Evolutionary conservation across 2,113 vertebrate genomes (phyloP), one percentile per base, ranked within the genome.

Genomic region (Peromyscus maniculatus): DNA sequence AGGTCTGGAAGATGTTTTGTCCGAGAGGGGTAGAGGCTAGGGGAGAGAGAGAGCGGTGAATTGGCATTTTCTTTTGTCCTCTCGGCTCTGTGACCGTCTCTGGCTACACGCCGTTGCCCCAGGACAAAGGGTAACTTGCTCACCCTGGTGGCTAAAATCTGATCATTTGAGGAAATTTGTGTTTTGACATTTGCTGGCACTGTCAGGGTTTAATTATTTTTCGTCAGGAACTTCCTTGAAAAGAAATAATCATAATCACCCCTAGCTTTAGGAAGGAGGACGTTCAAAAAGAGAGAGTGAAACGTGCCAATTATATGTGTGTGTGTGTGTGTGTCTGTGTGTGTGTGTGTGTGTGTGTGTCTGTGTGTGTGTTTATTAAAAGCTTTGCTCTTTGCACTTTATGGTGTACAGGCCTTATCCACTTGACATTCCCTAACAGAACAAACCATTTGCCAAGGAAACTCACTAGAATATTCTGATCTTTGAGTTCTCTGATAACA

Each of bases 181-280:
- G 74, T 67, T 75, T 71, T 84, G 97, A 98, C 96, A 97, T 97
- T 98, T 97, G 93, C 95, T 46, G 49, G 69, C 93, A n/a, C 96
- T 86, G 93, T 94, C 96, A 89, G 95, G 83, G 94, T 49, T 96
- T 97, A 97, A 96, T 97, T 95, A 89, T 96, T 95, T 96, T 97
- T 87, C 93, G 43, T 80, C 69, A 52, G 79, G 93, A 97, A 97
- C 75, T 93, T 96, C 52, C 78, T 97, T 79, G 46, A 93, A 43
- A 95, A 93, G 87, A 82, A 94, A 84, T 43, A 28, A 92, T 78
- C 28, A 4, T 64, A 84, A 64, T 43, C 24, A 43, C 49, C 26
- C 66, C 62, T 64, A 49, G 66, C 36, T 89, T 74, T 62, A 46
- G 39, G 19, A 1, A 0, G 15, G 69, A 33, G 62, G 59, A 43